These are phyloP conservation scores for Elgaria multicarinata DNA, from an alignment of 2,113 vertebrate genomes.

Conservation along the genomic window DNA sequence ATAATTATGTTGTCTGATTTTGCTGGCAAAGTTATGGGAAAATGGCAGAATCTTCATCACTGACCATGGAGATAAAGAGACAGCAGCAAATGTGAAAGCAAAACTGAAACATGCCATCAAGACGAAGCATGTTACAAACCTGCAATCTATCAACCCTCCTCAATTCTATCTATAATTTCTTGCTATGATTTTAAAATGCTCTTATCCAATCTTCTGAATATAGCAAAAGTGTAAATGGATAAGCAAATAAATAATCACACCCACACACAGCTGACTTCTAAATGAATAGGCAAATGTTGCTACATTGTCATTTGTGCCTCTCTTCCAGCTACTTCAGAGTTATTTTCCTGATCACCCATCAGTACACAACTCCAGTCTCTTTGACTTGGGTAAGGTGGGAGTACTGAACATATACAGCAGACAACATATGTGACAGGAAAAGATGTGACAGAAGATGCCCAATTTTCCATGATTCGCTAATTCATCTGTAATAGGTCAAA, in stretches of 20 bases:
- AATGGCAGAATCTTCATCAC: not conserved
- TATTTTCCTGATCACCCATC: no score
- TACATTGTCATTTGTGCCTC: not conserved
- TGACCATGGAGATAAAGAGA: not conserved
- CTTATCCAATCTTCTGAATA: not conserved
- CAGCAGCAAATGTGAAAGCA: not conserved
- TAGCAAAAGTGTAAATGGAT: not conserved
- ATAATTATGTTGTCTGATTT: not conserved
- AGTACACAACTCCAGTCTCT: not conserved
- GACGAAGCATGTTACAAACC: not conserved
- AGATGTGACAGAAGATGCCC: conserved; percentile 11
- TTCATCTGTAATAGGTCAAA: not conserved
- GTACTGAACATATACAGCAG: not conserved
- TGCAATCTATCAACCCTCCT: not conserved
- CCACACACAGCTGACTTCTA: not conserved
- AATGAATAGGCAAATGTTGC: not conserved
- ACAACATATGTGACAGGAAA: not conserved
- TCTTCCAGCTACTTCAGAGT: not conserved
- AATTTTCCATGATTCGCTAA: not conserved
- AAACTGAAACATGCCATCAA: not conserved
- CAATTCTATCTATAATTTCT: not conserved
- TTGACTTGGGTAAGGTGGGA: not conserved
- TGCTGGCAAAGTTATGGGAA: not conserved
- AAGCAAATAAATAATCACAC: not conserved
- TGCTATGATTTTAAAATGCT: not conserved